These are phyloP conservation scores for Thymelicus acteon DNA, from an alignment of 2,888 invertebrate species.

Conservation along the genomic window DNA sequence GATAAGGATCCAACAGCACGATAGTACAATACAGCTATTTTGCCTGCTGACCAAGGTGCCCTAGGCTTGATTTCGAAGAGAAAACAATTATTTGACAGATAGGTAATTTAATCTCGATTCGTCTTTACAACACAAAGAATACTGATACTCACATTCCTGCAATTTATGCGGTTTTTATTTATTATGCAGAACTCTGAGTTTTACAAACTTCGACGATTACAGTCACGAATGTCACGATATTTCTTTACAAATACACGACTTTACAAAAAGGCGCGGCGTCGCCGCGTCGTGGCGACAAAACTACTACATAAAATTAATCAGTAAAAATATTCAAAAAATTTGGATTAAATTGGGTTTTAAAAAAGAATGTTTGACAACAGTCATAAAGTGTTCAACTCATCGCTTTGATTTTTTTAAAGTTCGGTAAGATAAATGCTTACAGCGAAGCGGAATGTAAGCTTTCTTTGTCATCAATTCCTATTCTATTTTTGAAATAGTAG, in stretches of 20 bases:
- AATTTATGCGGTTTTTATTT: too few relatives aligned
- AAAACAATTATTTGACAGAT: too few relatives aligned
- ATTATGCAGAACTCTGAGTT: too few relatives aligned
- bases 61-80: too few relatives aligned
- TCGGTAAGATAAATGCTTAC: slow-evolving; percentile 13
- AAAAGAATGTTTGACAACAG: background rate
- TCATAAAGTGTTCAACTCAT: background rate
- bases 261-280: background rate
- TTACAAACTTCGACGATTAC: too few relatives aligned
- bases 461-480: slow-evolving; percentile 33
- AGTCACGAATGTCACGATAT: background rate
- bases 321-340: background rate
- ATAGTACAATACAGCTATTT: too few relatives aligned
- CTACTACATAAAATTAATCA: background rate
- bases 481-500: slow-evolving; percentile 28
- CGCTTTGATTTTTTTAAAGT: background rate
- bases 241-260: too few relatives aligned
- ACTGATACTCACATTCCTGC: too few relatives aligned
- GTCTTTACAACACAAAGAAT: too few relatives aligned
- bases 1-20: too few relatives aligned
- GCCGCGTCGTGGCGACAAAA: background rate
- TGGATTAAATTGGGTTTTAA: background rate
- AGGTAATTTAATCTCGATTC: too few relatives aligned
- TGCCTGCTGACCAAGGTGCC: too few relatives aligned
- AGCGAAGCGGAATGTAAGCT: slow-evolving; percentile 21